These are phyloP conservation scores for Opisthograptis luteolata DNA, from an alignment of 2,888 invertebrate genomes.

Conservation along the genomic window DNA sequence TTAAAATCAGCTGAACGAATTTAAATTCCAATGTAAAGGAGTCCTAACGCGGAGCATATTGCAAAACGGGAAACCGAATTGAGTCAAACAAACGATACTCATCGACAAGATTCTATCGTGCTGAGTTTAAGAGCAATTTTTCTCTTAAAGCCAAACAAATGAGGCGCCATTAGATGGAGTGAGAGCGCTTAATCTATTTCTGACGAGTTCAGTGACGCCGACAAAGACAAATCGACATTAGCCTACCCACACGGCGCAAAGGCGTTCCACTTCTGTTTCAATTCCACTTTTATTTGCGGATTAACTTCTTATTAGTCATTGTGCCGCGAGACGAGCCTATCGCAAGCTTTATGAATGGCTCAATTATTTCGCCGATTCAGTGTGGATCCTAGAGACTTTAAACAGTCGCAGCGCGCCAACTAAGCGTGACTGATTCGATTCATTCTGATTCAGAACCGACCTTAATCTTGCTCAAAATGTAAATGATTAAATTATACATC, in stretches of 20 bases:
- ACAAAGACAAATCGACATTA: slow-evolving; percentile 84
- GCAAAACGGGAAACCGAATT: slow-evolving; percentile 55
- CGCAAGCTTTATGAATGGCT: slow-evolving; percentile 82
- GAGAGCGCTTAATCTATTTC: slow-evolving; percentile 85
- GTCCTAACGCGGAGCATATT: slow-evolving; percentile 8
- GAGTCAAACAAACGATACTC: slow-evolving; percentile 77
- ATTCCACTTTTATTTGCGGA: slow-evolving; percentile 85
- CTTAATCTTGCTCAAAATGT: slow-evolving; percentile 23
- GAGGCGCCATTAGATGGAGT: slow-evolving; percentile 84
- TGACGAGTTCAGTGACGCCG: slow-evolving; percentile 85
- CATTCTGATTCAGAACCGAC: slow-evolving; percentile 35
- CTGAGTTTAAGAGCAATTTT: slow-evolving; percentile 81
- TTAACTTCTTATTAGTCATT: slow-evolving; percentile 85
- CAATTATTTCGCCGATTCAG: slow-evolving; percentile 78
- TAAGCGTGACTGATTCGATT: slow-evolving; percentile 53
- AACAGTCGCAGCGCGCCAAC: slow-evolving; percentile 33
- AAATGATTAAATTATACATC: slow-evolving; percentile 28
- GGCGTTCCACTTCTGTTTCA: slow-evolving; percentile 83
- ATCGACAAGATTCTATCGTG: slow-evolving; percentile 78
- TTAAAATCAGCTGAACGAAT: slow-evolving; percentile 20
- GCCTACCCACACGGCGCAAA: slow-evolving; percentile 83
- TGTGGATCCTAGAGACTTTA: slow-evolving; percentile 48
- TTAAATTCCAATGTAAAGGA: slow-evolving; percentile 2
- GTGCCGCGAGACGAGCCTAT: slow-evolving; percentile 70
- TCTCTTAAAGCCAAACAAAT: slow-evolving; percentile 84